phyloP scores from a whole-genome alignment of 1,140 invertebrate genomes.

The Leptopilina clavipes region DNA sequence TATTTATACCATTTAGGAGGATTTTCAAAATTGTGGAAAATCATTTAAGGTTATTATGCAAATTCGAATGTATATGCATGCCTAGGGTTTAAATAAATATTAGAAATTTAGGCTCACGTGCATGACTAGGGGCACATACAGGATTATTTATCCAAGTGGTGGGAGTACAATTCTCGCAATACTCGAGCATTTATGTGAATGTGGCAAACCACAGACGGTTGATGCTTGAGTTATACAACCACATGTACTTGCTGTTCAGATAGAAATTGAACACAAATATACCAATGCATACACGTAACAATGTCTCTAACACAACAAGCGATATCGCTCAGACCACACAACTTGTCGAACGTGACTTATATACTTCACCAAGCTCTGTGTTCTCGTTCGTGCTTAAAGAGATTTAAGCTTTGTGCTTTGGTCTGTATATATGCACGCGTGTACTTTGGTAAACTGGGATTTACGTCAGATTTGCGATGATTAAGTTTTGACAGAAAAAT shows the following conservation, averaged over 20 bases:
- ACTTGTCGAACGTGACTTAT: constrained; percentile 40
- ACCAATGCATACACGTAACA: neutral
- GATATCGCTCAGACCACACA: constrained; percentile 33
- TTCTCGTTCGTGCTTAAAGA: neutral
- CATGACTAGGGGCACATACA: neutral
- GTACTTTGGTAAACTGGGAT: neutral
- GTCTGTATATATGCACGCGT: neutral
- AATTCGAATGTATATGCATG: too few relatives aligned
- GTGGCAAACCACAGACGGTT: constrained; percentile 23
- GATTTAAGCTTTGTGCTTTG: neutral
- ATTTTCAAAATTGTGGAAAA: too few relatives aligned
- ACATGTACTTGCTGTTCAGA: neutral
- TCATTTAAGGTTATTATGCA: too few relatives aligned
- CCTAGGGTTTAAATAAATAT: too few relatives aligned
- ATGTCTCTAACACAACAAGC: constrained; percentile 1
- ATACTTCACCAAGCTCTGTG: neutral
- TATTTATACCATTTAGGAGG: too few relatives aligned
- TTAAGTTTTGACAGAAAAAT: neutral
- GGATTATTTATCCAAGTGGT: neutral
- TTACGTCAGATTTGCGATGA: neutral
- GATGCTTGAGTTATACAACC: constrained; percentile 13
- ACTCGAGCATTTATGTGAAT: constrained; percentile 21
- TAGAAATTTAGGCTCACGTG: neutral
- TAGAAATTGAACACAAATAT: constrained; percentile 14
- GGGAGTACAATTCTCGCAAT: constrained; percentile 4